Percentiles rank a stretch among this genome's conserved stretches.
phyloP scores from a whole-genome alignment of 2,888 invertebrate genomes.

The Drosophila phalerata region DNA sequence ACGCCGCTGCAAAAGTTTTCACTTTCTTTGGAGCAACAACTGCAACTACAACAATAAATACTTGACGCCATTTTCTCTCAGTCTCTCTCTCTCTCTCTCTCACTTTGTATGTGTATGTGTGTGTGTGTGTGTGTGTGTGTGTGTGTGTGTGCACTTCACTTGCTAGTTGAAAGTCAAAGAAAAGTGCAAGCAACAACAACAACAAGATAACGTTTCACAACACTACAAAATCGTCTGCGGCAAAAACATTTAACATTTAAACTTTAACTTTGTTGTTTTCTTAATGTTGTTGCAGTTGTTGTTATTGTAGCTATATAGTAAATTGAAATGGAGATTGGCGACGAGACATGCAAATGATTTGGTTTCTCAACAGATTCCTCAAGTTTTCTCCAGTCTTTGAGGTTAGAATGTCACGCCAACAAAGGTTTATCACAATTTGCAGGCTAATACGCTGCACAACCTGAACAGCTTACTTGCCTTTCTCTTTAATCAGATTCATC shows the following conservation, averaged over 20 bases:
- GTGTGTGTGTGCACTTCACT: slow-evolving; percentile 28
- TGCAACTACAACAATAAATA: slow-evolving; percentile 63
- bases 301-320: slow-evolving; percentile 14
- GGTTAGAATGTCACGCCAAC: slow-evolving; percentile 9
- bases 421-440: background rate
- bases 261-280: slow-evolving; percentile 47
- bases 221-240: slow-evolving; percentile 57
- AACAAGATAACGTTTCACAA: slow-evolving; percentile 39
- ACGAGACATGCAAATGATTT: slow-evolving; percentile 22
- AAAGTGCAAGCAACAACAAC: slow-evolving; percentile 65
- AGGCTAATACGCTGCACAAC: background rate
- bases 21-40: slow-evolving; percentile 62
- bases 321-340: slow-evolving; percentile 17
- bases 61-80: slow-evolving; percentile 68
- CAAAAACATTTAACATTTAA: slow-evolving; percentile 68
- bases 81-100: background rate
- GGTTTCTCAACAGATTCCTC: background rate
- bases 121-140: slow-evolving; percentile 30
- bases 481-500: background rate
- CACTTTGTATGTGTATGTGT: slow-evolving; percentile 25
- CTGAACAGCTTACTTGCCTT: background rate
- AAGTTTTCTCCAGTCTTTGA: background rate
- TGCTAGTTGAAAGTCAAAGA: slow-evolving; percentile 69
- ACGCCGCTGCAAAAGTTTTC: slow-evolving; percentile 72
- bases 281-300: background rate